Conservation (phyloP, 2,888 invertebrate genomes). For the Drosophila ezoana region DNA sequence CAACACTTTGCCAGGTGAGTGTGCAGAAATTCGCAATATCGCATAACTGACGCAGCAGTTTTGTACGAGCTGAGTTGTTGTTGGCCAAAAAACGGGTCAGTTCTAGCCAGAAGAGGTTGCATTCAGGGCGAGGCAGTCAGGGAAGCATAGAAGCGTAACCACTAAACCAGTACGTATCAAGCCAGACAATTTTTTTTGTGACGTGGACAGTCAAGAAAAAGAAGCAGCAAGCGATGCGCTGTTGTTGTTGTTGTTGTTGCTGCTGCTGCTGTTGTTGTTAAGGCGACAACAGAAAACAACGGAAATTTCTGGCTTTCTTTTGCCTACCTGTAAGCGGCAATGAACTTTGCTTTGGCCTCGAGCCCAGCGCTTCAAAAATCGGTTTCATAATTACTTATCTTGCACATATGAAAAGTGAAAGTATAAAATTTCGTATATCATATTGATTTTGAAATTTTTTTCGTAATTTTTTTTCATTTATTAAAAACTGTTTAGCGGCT, state of each 20-base stretch:
- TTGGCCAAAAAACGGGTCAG: slow-evolving; percentile 62
- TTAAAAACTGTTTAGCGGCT: slow-evolving; percentile 1
- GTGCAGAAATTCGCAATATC: slow-evolving; percentile 23
- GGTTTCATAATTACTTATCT: slow-evolving; percentile 61
- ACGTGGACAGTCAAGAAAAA: slow-evolving; percentile 65
- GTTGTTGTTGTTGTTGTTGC: slow-evolving; percentile 1
- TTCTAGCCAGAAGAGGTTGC: slow-evolving; percentile 50
- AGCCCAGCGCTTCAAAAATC: slow-evolving; percentile 15
- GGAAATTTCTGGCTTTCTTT: slow-evolving; percentile 63
- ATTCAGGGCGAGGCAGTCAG: slow-evolving; percentile 31
- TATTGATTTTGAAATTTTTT: slow-evolving; percentile 13
- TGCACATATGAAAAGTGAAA: slow-evolving; percentile 53
- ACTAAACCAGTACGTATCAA: slow-evolving; percentile 41
- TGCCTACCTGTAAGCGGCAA: slow-evolving; percentile 57
- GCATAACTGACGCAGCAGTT: slow-evolving; percentile 46
- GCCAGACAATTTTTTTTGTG: slow-evolving; percentile 62
- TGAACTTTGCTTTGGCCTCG: slow-evolving; percentile 60
- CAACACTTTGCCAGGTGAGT: slow-evolving; percentile 61
- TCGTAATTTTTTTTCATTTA: no score
- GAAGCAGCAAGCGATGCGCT: slow-evolving; percentile 24
- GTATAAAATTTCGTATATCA: slow-evolving; percentile 47
- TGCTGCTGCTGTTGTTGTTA: not conserved
- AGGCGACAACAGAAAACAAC: slow-evolving; percentile 12
- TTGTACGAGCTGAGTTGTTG: not conserved
- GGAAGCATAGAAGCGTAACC: slow-evolving; percentile 71